phyloP scores from a whole-genome alignment of 2,797 vertebrate genomes.

The Enteromius trimaculatus region DNA sequence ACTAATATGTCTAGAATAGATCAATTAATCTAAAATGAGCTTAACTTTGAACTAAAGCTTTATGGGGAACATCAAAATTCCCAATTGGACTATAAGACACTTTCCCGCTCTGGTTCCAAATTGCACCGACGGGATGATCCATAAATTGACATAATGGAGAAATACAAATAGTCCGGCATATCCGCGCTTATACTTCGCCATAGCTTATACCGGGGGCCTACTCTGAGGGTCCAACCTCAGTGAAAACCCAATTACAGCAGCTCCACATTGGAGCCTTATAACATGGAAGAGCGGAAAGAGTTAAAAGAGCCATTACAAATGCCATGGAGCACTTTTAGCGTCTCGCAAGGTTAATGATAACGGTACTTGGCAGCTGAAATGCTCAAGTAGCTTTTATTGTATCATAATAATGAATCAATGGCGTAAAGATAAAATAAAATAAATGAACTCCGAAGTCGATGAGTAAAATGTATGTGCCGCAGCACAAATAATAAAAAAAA shows the following conservation, averaged over 20 bases:
- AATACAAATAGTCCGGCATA: slow-evolving; percentile 46
- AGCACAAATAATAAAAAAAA: slow-evolving; percentile 64
- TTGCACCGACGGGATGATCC: slow-evolving; percentile 44
- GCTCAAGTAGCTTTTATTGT: slow-evolving; percentile 89
- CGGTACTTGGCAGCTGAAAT: slow-evolving; percentile 81
- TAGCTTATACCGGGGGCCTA: not conserved
- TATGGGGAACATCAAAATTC: slow-evolving; percentile 53
- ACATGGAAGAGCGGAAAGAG: slow-evolving; percentile 68
- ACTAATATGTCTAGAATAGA: slow-evolving; percentile 53
- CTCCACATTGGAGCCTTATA: slow-evolving; percentile 29
- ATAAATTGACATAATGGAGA: slow-evolving; percentile 53
- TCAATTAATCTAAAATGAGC: slow-evolving; percentile 50
- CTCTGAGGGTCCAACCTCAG: slow-evolving; percentile 36
- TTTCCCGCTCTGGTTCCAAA: slow-evolving; percentile 45
- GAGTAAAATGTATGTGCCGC: slow-evolving; percentile 78
- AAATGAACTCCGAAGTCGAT: slow-evolving; percentile 83
- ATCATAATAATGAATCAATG: slow-evolving; percentile 87
- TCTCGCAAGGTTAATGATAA: slow-evolving; percentile 88
- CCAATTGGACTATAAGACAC: slow-evolving; percentile 51
- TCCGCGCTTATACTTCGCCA: not conserved
- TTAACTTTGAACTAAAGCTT: slow-evolving; percentile 51
- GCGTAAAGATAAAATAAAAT: slow-evolving; percentile 85
- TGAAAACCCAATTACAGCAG: slow-evolving; percentile 29
- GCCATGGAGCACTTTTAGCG: slow-evolving; percentile 70
- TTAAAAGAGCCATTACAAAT: slow-evolving; percentile 79